Conservation (phyloP, 2,888 invertebrate genomes). For the Papilio protenor region DNA sequence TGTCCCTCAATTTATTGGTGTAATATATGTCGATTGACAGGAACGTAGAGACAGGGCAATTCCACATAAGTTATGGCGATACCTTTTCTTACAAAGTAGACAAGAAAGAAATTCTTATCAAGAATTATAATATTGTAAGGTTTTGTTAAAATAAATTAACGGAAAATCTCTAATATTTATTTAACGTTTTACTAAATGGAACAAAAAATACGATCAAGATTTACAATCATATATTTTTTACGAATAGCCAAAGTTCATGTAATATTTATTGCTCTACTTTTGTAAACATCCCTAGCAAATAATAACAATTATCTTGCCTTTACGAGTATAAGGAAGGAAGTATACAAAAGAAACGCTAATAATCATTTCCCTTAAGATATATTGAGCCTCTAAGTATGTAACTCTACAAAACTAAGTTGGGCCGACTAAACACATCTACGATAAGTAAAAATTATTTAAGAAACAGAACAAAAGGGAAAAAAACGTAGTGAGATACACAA, state of each 20-base stretch:
- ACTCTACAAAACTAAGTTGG: neutral
- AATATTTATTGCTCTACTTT: neutral
- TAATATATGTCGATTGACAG: conserved; percentile 24
- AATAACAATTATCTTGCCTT: neutral
- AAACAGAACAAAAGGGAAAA: neutral
- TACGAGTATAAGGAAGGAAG: too few relatives aligned
- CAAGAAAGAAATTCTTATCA: conserved; percentile 9
- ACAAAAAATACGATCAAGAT: neutral
- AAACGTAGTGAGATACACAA: neutral
- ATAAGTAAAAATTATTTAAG: neutral
- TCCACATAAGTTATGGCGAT: conserved; percentile 32
- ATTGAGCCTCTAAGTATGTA: neutral
- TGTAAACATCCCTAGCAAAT: neutral
- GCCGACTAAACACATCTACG: neutral
- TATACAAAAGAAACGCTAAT: neutral
- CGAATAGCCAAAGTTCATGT: neutral
- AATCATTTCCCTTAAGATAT: neutral
- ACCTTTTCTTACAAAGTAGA: conserved; percentile 29
- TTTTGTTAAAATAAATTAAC: neutral
- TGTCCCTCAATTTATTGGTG: conserved; percentile 25
- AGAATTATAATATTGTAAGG: neutral
- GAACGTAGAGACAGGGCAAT: conserved; percentile 19
- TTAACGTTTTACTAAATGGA: too few relatives aligned
- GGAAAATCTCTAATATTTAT: neutral
- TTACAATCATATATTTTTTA: neutral